Evolutionary conservation across 37 sponge, comb jelly and placozoan species (phyloP), one percentile per base, ranked within the genome.

Genomic region (Cliona cf. orientalis): DNA sequence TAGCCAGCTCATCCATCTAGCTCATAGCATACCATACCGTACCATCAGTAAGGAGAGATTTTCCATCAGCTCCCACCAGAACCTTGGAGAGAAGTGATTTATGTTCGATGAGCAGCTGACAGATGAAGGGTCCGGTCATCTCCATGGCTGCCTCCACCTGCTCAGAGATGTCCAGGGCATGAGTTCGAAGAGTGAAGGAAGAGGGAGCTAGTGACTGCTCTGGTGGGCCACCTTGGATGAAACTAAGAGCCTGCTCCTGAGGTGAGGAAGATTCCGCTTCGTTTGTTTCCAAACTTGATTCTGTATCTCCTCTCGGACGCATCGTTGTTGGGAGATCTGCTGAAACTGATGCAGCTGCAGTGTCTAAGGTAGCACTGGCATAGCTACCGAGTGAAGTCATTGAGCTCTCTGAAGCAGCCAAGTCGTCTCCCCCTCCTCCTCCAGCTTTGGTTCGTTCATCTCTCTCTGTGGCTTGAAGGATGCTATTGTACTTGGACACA

Each of bases 1-100:
- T n/a, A n/a, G n/a, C n/a, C n/a, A n/a, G n/a, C n/a, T n/a, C n/a
- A n/a, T n/a, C n/a, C n/a, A n/a, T n/a, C n/a, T n/a, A n/a, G n/a
- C n/a, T n/a, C n/a, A n/a, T n/a, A 55, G 77, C 5, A 58, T 42
- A 60, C 32, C 21, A 22, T 9, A 7, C 23, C 66, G 37, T 42
- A 90, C 90, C 86, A 80, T 90, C 90, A 73, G 72, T 60, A 23
- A 90, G 58, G 2, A 90, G 75, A 14, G 73, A 29, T 63, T 63
- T 74, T 0, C 90, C 86, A 74, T 80, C 76, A 31, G 66, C 66
- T 17, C 86, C 73, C 28, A 83, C 79, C 3, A 90, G 69, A 26
- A 84, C 57, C 42, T 80, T 84, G 32, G 45, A 57, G 23, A 90
- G 70, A 5, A 76, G 5, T 0, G 46, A 26, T 58, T 75, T 90